phyloP scores from a whole-genome alignment of 2,888 invertebrate species.

The Ethmia dodecea region DNA sequence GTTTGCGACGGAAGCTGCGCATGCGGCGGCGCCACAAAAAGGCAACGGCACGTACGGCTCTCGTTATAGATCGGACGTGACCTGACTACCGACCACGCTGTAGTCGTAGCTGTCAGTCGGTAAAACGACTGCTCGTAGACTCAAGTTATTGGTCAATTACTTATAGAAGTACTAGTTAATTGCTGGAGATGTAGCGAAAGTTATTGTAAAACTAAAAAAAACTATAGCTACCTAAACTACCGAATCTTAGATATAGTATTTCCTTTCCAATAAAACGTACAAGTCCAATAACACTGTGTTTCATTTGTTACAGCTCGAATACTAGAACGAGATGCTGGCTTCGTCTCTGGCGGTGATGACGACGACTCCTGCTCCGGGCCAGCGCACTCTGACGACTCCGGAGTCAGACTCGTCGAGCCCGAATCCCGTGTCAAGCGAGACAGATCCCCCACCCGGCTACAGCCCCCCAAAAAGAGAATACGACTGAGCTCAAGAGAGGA shows the following conservation, averaged over 20 bases:
- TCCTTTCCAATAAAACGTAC: background rate
- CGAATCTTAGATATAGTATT: too few species aligned
- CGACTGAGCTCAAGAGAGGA: slow-evolving; percentile 68
- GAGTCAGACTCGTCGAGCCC: slow-evolving; percentile 58
- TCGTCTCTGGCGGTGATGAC: slow-evolving; percentile 86
- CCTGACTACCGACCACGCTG: background rate
- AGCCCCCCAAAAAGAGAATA: slow-evolving; percentile 85
- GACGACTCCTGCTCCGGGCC: slow-evolving; percentile 77
- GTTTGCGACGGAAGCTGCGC: background rate
- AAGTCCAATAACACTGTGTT: slow-evolving; percentile 1
- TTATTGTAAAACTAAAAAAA: too few species aligned
- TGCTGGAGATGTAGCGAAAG: too few species aligned
- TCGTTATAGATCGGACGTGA: background rate
- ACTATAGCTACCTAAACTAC: too few species aligned
- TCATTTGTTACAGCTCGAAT: slow-evolving; percentile 73
- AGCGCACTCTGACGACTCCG: slow-evolving; percentile 72
- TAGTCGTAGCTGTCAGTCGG: too few species aligned
- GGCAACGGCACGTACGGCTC: background rate
- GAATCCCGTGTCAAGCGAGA: slow-evolving; percentile 78
- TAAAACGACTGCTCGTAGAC: too few species aligned
- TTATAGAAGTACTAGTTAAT: too few species aligned
- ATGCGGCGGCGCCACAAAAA: background rate
- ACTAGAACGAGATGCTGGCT: slow-evolving; percentile 82
- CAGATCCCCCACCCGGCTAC: slow-evolving; percentile 50
- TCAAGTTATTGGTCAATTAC: too few species aligned